Conservation (phyloP, 1,140 invertebrate species). For the Lepidurus apus region DNA sequence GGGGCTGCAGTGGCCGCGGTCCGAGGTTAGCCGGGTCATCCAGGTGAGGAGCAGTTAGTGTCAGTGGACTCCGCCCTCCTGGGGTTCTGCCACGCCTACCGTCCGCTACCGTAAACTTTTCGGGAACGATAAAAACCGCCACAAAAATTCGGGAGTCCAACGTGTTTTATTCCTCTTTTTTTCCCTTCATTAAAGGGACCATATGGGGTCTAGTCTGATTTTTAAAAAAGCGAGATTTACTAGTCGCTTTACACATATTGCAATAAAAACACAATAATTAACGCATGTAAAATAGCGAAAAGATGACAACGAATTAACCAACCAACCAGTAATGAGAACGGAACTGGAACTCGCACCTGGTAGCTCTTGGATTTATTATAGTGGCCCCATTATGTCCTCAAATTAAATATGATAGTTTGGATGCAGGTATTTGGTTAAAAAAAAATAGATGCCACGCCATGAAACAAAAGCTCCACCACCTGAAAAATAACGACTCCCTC, state of each 20-base stretch:
- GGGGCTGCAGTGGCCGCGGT: not conserved
- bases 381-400: not conserved
- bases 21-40: not conserved
- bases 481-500: not conserved
- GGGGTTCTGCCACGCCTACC: not conserved
- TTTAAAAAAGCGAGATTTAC: not conserved
- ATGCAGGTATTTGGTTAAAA: not conserved
- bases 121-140: not conserved
- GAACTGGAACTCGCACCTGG: not conserved
- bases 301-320: not conserved
- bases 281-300: not conserved
- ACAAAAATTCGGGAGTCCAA: too few species aligned
- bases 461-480: not conserved
- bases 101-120: not conserved
- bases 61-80: conserved; percentile 5
- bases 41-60: conserved; percentile 17
- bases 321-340: not conserved
- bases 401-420: not conserved
- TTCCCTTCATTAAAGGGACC: not conserved
- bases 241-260: not conserved
- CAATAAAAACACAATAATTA: not conserved
- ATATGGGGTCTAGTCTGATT: not conserved
- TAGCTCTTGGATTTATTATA: not conserved
- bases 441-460: not conserved
- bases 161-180: too few species aligned